Percentiles rank a stretch among this genome's conserved stretches.
Conservation (phyloP, 2,113 vertebrate species). For the Osmerus eperlanus region DNA sequence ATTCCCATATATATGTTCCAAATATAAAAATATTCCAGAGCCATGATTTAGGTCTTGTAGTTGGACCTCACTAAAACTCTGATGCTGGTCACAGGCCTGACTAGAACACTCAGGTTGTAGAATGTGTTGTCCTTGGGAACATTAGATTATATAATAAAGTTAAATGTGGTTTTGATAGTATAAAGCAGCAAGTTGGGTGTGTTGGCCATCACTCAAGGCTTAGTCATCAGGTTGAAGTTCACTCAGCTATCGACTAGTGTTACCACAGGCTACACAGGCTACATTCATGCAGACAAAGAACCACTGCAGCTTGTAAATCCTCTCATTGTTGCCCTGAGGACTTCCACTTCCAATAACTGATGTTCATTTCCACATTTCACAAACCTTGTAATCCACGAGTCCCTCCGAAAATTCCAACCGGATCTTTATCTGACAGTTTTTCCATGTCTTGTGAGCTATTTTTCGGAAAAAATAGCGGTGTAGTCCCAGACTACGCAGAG, state of each 20-base stretch:
- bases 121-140: too few relatives aligned
- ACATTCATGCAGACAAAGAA: constrained; percentile 50
- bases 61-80: too few relatives aligned
- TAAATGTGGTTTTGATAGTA: too few relatives aligned
- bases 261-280: constrained; percentile 31
- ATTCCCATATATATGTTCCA: too few relatives aligned
- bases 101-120: too few relatives aligned
- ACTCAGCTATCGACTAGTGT: constrained; percentile 40
- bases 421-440: not conserved
- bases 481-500: not conserved
- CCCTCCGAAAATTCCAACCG: constrained; percentile 13
- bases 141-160: too few relatives aligned
- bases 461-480: not conserved
- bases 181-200: too few relatives aligned
- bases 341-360: constrained; percentile 56
- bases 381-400: not conserved
- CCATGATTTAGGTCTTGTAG: too few relatives aligned
- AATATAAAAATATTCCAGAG: too few relatives aligned
- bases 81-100: too few relatives aligned
- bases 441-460: not conserved
- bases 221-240: constrained; percentile 46
- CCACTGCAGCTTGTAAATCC: constrained; percentile 48
- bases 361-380: constrained; percentile 45
- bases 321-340: constrained; percentile 55
- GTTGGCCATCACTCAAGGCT: constrained; percentile 42